phyloP scores from a whole-genome alignment of 2,797 vertebrate species.

The Eidolon dupreanum region DNA sequence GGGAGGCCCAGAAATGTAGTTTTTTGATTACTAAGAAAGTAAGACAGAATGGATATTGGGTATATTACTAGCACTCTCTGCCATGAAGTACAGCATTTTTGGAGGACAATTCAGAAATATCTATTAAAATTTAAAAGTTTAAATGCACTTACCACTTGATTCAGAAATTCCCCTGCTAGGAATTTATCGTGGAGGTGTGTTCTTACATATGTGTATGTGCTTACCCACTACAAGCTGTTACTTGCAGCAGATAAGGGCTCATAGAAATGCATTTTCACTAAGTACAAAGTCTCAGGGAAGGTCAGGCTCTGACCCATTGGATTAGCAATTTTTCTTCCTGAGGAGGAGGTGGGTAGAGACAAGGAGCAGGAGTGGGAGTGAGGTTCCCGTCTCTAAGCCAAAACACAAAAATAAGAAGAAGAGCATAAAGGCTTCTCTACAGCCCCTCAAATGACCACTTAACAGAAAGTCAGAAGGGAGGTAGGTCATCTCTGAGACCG shows the following conservation, averaged over 20 bases:
- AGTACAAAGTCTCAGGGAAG: not conserved
- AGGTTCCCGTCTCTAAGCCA: not conserved
- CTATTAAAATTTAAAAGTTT: not conserved
- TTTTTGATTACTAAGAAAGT: not conserved
- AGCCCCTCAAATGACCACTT: not conserved
- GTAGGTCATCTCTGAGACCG: not conserved
- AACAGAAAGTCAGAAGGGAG: not conserved
- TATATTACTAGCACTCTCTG: not conserved
- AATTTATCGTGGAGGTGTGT: not conserved
- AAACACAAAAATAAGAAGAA: not conserved
- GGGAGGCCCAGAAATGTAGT: not conserved
- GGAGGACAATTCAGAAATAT: not conserved
- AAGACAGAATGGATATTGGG: not conserved
- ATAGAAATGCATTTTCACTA: not conserved
- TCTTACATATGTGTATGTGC: not conserved
- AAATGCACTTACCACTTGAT: not conserved
- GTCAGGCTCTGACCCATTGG: not conserved
- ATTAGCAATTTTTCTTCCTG: not conserved
- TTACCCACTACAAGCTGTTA: not conserved
- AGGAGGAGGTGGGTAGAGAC: not conserved
- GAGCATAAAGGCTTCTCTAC: not conserved
- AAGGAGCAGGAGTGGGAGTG: not conserved
- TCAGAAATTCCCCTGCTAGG: not conserved
- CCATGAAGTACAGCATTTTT: not conserved
- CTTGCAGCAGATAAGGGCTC: not conserved